Evolutionary conservation across 1,140 invertebrate genomes (phyloP).

Genomic region (Drosophila elegans): DNA sequence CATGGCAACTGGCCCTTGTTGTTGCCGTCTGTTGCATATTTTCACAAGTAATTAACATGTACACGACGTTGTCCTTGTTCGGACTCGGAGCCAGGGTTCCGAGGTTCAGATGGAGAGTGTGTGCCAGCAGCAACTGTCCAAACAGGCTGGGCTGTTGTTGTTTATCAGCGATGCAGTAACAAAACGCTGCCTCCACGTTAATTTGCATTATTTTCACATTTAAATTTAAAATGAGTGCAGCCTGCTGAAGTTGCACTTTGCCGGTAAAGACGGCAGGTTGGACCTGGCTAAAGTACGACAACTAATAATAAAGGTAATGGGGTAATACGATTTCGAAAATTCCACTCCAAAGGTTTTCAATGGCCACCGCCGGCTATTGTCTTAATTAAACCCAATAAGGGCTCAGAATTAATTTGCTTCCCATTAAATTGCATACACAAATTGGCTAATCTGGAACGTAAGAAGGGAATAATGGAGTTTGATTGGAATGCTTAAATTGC

Average conservation of each 20-base stretch:
- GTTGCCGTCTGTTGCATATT: conserved; percentile 77
- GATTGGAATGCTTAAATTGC: neutral
- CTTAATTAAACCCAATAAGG: conserved; percentile 7
- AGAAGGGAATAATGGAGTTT: no score
- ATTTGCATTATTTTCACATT: conserved; percentile 81
- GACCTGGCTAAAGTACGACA: neutral
- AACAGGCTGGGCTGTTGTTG: conserved; percentile 64
- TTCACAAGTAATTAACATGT: conserved; percentile 83
- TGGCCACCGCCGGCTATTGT: neutral
- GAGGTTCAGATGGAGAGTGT: conserved; percentile 1
- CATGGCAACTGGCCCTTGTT: conserved; percentile 63
- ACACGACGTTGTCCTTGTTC: conserved; percentile 73
- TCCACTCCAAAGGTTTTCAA: conserved; percentile 15
- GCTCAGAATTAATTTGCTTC: neutral
- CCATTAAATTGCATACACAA: neutral
- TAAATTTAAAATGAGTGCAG: conserved; percentile 68
- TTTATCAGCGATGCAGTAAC: conserved; percentile 61
- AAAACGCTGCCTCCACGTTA: conserved; percentile 75
- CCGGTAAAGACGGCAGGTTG: conserved; percentile 4
- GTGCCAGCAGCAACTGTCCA: conserved; percentile 66
- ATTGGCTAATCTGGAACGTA: neutral
- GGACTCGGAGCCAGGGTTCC: conserved; percentile 38
- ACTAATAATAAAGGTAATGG: conserved; percentile 11
- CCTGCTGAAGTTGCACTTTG: conserved; percentile 41
- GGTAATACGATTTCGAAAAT: conserved; percentile 15